Evolutionary conservation across 2,888 invertebrate genomes (phyloP).

Genomic region (Drosophila nigricruria): DNA sequence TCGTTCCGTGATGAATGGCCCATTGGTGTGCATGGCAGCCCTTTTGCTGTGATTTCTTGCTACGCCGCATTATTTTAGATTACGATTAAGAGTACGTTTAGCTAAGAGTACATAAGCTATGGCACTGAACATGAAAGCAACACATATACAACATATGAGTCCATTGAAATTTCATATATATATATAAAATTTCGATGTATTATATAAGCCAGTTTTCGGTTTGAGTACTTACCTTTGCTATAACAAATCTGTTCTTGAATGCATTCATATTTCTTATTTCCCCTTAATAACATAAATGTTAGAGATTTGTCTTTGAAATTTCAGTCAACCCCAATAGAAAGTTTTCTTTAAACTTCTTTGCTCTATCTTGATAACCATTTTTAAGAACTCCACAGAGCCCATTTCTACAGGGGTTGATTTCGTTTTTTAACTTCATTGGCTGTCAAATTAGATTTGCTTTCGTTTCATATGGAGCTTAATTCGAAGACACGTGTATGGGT

Average conservation of each 20-base stretch:
- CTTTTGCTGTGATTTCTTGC: constrained; percentile 64
- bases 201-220: background rate
- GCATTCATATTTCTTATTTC: background rate
- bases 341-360: background rate
- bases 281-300: background rate
- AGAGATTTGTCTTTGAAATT: background rate
- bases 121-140: background rate
- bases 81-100: constrained; percentile 14
- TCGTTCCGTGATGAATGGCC: constrained; percentile 64
- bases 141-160: background rate
- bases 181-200: too few species aligned
- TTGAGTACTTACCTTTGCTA: background rate
- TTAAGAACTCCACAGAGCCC: background rate
- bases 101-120: constrained; percentile 29
- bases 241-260: background rate
- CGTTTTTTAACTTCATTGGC: constrained; percentile 25
- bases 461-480: constrained; percentile 34
- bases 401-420: constrained; percentile 27
- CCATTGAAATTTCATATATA: too few species aligned
- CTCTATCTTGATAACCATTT: background rate
- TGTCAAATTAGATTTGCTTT: constrained; percentile 42
- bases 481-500: constrained; percentile 39
- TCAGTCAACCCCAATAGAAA: constrained; percentile 2
- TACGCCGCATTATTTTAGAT: constrained; percentile 61
- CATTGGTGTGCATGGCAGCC: constrained; percentile 64